phyloP scores from a whole-genome alignment of 2,888 invertebrate genomes.

The Orgyia antiqua region DNA sequence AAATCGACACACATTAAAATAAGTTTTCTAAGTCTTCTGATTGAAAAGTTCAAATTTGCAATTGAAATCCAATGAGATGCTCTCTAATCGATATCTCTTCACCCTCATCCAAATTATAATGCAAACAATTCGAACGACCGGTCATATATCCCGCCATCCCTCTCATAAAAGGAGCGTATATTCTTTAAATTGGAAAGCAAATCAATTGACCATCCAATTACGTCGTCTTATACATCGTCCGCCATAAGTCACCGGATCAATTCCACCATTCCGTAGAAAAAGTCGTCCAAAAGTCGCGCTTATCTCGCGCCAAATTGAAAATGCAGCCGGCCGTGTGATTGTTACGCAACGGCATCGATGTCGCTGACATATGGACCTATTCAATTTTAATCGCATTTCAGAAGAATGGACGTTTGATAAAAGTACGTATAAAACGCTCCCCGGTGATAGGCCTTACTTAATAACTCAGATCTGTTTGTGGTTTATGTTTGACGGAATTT shows the following conservation, averaged over 20 bases:
- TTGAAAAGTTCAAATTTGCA: no score
- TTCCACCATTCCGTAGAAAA: constrained; percentile 72
- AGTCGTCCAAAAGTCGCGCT: constrained; percentile 68
- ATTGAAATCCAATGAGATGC: no score
- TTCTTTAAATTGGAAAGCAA: constrained; percentile 51
- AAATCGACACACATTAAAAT: constrained; percentile 2
- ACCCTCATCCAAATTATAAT: constrained; percentile 6
- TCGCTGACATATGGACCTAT: constrained; percentile 74
- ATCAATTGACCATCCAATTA: constrained; percentile 68
- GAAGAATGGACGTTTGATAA: constrained; percentile 75
- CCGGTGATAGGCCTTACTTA: constrained; percentile 58
- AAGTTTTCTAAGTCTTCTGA: no score
- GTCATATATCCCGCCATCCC: constrained; percentile 12
- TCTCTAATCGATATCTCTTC: no score
- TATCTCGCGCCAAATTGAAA: constrained; percentile 78
- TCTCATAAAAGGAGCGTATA: constrained; percentile 7
- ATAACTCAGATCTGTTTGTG: constrained; percentile 73
- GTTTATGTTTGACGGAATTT: constrained; percentile 57
- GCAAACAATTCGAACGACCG: constrained; percentile 16
- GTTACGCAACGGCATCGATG: constrained; percentile 68
- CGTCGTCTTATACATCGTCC: constrained; percentile 49
- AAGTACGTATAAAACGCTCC: constrained; percentile 49
- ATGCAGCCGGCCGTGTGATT: constrained; percentile 74
- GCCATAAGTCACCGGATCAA: constrained; percentile 75
- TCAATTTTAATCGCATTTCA: constrained; percentile 78